These are phyloP conservation scores for Mastigias papua DNA, from an alignment of 30 jellyfish, hydroid and myxozoan genomes.

Conservation along the genomic window DNA sequence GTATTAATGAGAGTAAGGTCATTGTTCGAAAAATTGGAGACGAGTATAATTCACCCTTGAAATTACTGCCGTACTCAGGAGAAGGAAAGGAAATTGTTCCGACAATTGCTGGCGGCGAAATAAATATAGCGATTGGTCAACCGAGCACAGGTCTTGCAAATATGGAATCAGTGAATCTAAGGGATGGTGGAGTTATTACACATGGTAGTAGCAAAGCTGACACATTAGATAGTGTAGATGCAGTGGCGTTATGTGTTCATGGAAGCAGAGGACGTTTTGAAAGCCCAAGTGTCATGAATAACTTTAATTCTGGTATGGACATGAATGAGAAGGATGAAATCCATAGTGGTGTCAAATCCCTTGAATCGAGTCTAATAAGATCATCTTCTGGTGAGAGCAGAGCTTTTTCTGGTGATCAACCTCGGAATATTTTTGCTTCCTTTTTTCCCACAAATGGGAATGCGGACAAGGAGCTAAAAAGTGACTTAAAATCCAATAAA, in stretches of 20 bases:
- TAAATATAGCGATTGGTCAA: background rate
- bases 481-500: background rate
- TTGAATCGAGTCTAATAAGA: background rate
- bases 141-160: background rate
- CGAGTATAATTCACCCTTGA: slow-evolving; percentile 36
- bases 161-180: background rate
- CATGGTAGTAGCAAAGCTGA: background rate
- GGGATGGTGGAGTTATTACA: background rate
- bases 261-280: background rate
- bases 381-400: background rate
- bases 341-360: background rate
- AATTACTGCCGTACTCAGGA: background rate
- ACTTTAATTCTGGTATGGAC: background rate
- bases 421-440: background rate
- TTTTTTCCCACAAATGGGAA: slow-evolving; percentile 12
- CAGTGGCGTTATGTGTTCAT: background rate
- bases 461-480: background rate
- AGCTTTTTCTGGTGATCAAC: background rate
- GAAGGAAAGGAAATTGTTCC: background rate
- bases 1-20: slow-evolving; percentile 35
- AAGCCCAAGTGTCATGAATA: background rate
- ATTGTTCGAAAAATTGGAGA: slow-evolving; percentile 72
- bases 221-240: background rate
- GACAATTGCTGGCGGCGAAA: background rate
- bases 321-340: background rate